Percentiles rank a stretch among this genome's conserved stretches.
These are phyloP conservation scores for Belgica antarctica DNA, from an alignment of 2,888 invertebrate species.

Conservation along the genomic window DNA sequence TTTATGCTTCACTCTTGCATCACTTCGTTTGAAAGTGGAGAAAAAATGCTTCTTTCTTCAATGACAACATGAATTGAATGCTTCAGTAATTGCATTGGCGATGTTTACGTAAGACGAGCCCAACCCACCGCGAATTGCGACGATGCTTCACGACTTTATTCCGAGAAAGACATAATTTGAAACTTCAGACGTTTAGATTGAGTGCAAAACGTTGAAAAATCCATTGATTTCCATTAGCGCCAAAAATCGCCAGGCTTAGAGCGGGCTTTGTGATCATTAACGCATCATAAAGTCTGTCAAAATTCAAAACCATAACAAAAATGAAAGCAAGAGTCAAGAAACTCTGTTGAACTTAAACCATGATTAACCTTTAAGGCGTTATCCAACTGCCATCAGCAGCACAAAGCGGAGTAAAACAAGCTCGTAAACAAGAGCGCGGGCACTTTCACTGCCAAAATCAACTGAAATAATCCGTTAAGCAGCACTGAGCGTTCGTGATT, in stretches of 20 bases:
- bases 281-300: not conserved
- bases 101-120: not conserved
- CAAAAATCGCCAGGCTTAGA: not conserved
- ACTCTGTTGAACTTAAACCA: conserved; percentile 30
- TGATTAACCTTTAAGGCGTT: conserved; percentile 22
- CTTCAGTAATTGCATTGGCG: conserved; percentile 9
- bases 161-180: not conserved
- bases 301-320: not conserved
- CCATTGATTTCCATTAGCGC: not conserved
- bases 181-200: not conserved
- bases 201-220: not conserved
- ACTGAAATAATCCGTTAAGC: too few relatives aligned
- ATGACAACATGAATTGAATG: conserved; percentile 23
- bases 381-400: conserved; percentile 12
- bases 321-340: conserved; percentile 1
- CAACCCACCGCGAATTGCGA: not conserved
- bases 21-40: conserved; percentile 20
- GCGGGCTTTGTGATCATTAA: not conserved
- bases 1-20: conserved; percentile 15
- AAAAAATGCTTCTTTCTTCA: conserved; percentile 22
- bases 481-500: too few relatives aligned
- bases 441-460: conserved; percentile 33
- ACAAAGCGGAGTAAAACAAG: not conserved
- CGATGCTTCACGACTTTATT: not conserved
- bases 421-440: not conserved